phyloP scores from a whole-genome alignment of 2,113 vertebrate species.

The Puffinus mauretanicus region DNA sequence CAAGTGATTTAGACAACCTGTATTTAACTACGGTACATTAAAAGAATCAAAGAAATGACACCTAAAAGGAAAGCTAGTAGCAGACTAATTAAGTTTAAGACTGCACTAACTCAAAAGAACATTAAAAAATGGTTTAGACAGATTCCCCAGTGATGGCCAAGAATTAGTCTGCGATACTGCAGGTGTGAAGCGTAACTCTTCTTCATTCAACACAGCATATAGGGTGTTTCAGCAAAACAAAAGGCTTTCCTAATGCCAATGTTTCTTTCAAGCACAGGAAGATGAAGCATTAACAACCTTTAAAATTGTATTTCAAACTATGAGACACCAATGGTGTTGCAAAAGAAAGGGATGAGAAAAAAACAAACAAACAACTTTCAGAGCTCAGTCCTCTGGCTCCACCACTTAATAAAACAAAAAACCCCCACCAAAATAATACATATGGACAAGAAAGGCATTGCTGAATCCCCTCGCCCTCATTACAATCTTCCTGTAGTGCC shows the following conservation, averaged over 20 bases:
- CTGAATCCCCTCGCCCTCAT: neutral
- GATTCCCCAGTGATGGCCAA: neutral
- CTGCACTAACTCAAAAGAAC: neutral
- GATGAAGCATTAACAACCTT: neutral
- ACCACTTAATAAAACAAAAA: neutral
- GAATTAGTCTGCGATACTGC: neutral
- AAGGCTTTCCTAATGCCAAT: neutral
- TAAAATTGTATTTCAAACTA: neutral
- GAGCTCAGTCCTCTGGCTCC: neutral
- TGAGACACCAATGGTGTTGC: rapidly evolving
- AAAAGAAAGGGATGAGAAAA: neutral
- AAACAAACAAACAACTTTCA: neutral
- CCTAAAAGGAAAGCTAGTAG: neutral
- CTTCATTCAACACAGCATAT: neutral
- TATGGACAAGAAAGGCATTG: neutral
- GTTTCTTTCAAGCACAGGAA: neutral
- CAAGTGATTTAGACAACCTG: neutral
- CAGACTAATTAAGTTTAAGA: neutral
- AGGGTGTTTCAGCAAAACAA: neutral
- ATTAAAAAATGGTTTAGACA: neutral
- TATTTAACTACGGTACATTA: neutral
- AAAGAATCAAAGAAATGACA: neutral
- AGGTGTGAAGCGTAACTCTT: neutral
- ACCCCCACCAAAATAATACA: neutral
- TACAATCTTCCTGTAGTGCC: neutral